phyloP scores from a whole-genome alignment of 2,797 vertebrate species.

The Xiphorhynchus erythropygius region DNA sequence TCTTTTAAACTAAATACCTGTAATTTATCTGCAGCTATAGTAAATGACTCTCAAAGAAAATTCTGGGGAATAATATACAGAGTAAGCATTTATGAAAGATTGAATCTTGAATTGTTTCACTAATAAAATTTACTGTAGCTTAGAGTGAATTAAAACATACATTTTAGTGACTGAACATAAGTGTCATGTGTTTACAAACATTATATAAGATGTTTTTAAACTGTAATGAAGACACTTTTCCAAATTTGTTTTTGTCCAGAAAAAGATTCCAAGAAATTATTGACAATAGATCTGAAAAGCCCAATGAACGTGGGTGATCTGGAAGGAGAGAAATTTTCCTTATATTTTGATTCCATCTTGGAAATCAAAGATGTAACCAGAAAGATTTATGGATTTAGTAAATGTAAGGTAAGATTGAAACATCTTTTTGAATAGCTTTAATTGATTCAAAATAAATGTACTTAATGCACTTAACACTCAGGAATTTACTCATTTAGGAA shows the following conservation, averaged over 20 bases:
- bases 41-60: background rate
- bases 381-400: slow-evolving; percentile 82
- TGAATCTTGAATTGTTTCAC: background rate
- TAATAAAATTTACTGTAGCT: background rate
- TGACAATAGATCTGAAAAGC: slow-evolving; percentile 82
- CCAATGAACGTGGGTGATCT: slow-evolving; percentile 74
- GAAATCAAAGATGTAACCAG: slow-evolving; percentile 80
- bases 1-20: background rate
- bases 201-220: background rate
- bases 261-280: slow-evolving; percentile 77
- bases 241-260: slow-evolving; percentile 64
- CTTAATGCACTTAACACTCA: background rate
- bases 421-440: background rate
- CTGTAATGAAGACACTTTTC: background rate
- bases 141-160: background rate
- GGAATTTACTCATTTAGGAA: background rate
- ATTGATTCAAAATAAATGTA: background rate
- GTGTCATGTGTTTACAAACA: background rate
- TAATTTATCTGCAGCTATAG: background rate
- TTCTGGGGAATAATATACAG: background rate
- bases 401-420: slow-evolving; percentile 82
- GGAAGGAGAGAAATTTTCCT: slow-evolving; percentile 82
- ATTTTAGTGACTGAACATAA: background rate
- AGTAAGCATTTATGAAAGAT: background rate
- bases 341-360: slow-evolving; percentile 88